A percentile compares a stretch with the other conserved stretches of the same genome.
Evolutionary conservation across 2,888 invertebrate species (phyloP).

Genomic region (Neoaliturus tenellus): DNA sequence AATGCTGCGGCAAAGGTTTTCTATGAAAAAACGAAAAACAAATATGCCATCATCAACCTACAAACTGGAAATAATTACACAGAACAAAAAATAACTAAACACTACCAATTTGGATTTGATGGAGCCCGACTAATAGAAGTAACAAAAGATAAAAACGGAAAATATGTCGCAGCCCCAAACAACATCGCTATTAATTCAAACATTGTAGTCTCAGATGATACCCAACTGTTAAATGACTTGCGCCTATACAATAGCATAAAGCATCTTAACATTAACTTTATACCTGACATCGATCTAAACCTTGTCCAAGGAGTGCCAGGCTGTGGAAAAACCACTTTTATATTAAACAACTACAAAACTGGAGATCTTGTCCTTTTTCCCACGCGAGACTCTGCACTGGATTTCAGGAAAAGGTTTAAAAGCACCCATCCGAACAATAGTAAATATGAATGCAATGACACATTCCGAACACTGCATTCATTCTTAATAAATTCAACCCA

Average conservation of each 20-base stretch:
- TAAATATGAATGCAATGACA: not conserved
- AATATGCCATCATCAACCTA: slow-evolving; percentile 25
- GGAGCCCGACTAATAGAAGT: slow-evolving; percentile 23
- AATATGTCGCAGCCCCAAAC: slow-evolving; percentile 10
- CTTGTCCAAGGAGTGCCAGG: slow-evolving; percentile 39
- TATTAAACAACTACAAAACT: slow-evolving; percentile 21
- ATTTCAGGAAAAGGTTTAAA: slow-evolving; percentile 20
- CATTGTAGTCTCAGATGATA: slow-evolving; percentile 22
- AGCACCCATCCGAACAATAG: not conserved
- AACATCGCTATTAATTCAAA: slow-evolving; percentile 1
- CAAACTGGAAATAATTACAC: not conserved
- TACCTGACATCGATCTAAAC: not conserved
- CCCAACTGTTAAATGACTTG: slow-evolving; percentile 24
- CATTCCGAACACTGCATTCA: slow-evolving; percentile 1
- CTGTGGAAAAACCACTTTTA: slow-evolving; percentile 34
- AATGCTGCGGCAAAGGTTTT: not conserved
- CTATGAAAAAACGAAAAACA: not conserved
- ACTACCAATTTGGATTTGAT: slow-evolving; percentile 29
- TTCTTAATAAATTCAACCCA: too few species aligned
- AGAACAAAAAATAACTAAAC: not conserved
- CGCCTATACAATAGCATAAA: not conserved
- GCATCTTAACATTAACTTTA: not conserved
- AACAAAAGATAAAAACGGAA: not conserved
- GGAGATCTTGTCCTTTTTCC: slow-evolving; percentile 36
- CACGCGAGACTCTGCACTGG: slow-evolving; percentile 16